Percentiles rank a stretch among this genome's conserved stretches.
Conservation (phyloP, 1,140 invertebrate species). For the Zophobas atratus region DNA sequence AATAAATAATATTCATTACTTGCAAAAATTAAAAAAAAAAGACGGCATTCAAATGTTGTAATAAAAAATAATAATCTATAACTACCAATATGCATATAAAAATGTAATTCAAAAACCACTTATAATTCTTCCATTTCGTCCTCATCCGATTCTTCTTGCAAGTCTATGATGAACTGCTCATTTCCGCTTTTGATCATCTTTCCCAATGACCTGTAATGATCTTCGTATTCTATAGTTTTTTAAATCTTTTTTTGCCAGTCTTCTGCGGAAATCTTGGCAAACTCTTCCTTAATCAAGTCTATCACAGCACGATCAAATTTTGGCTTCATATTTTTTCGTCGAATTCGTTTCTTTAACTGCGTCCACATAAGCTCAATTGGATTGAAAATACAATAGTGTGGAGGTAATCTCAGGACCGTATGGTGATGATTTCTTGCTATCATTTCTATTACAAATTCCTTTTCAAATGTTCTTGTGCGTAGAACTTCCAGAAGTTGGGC, state of each 20-base stretch:
- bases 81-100: not conserved
- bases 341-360: conserved; percentile 3
- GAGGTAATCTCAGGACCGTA: too few species aligned
- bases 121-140: not conserved
- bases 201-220: not conserved
- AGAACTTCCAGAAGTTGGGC: not conserved
- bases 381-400: not conserved
- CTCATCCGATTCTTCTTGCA: not conserved
- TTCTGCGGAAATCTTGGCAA: not conserved
- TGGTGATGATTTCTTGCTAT: not conserved
- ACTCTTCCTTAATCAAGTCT: not conserved
- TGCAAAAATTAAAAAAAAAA: too few species aligned
- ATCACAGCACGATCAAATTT: not conserved
- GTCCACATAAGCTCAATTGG: conserved; percentile 1
- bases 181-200: not conserved
- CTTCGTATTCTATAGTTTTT: not conserved
- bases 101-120: not conserved
- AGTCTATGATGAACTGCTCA: not conserved
- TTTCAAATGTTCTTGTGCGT: not conserved
- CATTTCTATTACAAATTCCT: not conserved
- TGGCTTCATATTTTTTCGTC: not conserved
- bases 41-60: too few species aligned
- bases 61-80: not conserved
- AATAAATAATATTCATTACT: too few species aligned
- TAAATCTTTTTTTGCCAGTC: not conserved